phyloP scores from a whole-genome alignment of 2,888 invertebrate genomes.

The Criorhina ranunculi region DNA sequence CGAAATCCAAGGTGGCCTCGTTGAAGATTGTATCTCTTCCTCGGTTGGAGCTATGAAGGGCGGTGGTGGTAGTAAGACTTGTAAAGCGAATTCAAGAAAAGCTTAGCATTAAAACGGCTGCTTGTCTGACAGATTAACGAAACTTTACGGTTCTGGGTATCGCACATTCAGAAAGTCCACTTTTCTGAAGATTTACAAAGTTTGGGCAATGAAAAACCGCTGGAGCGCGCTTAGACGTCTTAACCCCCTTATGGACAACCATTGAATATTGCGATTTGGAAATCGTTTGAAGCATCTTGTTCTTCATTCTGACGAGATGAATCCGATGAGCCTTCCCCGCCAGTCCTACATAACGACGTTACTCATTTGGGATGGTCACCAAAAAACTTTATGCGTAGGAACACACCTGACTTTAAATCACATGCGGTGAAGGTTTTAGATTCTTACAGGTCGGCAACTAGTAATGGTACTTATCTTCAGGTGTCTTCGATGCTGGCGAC shows the following conservation, averaged over 20 bases:
- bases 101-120: not conserved
- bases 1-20: conserved; percentile 14
- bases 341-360: not conserved
- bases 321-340: conserved; percentile 10
- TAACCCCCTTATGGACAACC: not conserved
- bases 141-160: not conserved
- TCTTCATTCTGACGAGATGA: not conserved
- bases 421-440: conserved; percentile 34
- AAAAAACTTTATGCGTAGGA: conserved; percentile 12
- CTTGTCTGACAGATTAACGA: conserved; percentile 61
- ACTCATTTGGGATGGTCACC: not conserved
- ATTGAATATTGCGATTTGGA: not conserved
- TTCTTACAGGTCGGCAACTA: not conserved
- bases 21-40: conserved; percentile 12
- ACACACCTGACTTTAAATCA: conserved; percentile 12
- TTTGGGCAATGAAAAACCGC: conserved; percentile 5
- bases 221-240: not conserved
- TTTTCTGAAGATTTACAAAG: conserved; percentile 29
- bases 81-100: not conserved
- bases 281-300: not conserved
- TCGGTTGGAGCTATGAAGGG: conserved; percentile 19
- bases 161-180: not conserved
- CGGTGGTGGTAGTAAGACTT: not conserved
- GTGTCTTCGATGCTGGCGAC: conserved; percentile 68
- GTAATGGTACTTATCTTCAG: conserved; percentile 27